Evolutionary conservation across 2,888 invertebrate species (phyloP).

Genomic region (Drosophila pseudotalamancana): DNA sequence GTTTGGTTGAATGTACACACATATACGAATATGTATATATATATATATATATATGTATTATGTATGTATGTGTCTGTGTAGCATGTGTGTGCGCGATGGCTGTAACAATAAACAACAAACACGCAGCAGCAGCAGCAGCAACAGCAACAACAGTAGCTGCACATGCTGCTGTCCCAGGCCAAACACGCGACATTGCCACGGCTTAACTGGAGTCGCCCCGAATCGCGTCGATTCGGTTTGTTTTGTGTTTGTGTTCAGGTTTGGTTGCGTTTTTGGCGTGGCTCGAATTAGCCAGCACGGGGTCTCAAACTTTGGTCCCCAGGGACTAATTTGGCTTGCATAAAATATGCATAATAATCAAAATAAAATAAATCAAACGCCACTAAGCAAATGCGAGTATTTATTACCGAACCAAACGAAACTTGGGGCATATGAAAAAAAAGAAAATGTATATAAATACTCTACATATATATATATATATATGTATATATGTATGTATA

Average conservation of each 20-base stretch:
- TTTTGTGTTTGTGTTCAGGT: background rate
- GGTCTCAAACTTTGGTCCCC: constrained; percentile 38
- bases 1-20: constrained; percentile 1
- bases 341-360: constrained; percentile 79
- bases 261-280: constrained; percentile 15
- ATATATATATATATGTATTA: background rate
- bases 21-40: background rate
- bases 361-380: constrained; percentile 77
- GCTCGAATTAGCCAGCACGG: constrained; percentile 29
- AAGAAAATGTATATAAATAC: background rate
- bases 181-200: constrained; percentile 71
- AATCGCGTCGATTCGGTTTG: background rate
- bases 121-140: constrained; percentile 16
- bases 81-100: constrained; percentile 43
- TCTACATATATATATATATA: background rate
- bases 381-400: constrained; percentile 59
- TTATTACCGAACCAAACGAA: constrained; percentile 59
- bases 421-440: constrained; percentile 12
- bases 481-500: background rate
- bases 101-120: constrained; percentile 75
- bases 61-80: background rate
- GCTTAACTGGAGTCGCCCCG: constrained; percentile 19
- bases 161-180: constrained; percentile 47
- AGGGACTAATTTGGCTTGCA: constrained; percentile 65
- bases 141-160: constrained; percentile 55